These are phyloP conservation scores for Lithophane leautieri DNA, from an alignment of 2,888 invertebrate species.

Conservation along the genomic window DNA sequence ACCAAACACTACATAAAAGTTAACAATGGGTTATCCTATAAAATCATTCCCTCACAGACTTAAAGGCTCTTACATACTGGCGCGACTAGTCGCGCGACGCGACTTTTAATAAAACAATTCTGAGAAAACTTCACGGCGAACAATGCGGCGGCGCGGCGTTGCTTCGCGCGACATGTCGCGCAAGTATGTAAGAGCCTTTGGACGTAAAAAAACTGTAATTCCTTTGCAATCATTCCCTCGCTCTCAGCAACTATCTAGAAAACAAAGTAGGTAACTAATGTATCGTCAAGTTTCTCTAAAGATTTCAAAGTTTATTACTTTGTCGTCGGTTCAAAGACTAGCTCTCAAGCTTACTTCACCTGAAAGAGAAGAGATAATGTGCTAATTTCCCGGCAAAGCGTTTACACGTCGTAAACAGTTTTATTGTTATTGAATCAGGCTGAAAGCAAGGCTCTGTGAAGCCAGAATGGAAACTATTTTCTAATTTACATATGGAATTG, in stretches of 20 bases:
- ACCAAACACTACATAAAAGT: no score
- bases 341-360: constrained; percentile 16
- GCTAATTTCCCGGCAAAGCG: constrained; percentile 40
- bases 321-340: constrained; percentile 20
- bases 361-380: constrained; percentile 43
- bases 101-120: no score
- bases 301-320: constrained; percentile 28
- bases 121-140: no score
- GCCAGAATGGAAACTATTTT: constrained; percentile 30
- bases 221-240: not conserved
- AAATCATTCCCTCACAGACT: not conserved
- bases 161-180: no score
- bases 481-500: constrained; percentile 27
- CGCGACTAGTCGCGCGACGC: no score
- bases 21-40: not conserved
- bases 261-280: not conserved
- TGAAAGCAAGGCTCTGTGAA: constrained; percentile 19
- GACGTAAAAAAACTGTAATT: no score
- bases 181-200: no score
- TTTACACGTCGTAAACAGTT: constrained; percentile 54
- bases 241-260: constrained; percentile 1
- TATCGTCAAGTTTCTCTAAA: constrained; percentile 20
- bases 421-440: constrained; percentile 51
- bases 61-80: no score
- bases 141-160: no score